Base-by-base conservation (phyloP, 2,797 vertebrate species). In the Australoheros facetus region DNA sequence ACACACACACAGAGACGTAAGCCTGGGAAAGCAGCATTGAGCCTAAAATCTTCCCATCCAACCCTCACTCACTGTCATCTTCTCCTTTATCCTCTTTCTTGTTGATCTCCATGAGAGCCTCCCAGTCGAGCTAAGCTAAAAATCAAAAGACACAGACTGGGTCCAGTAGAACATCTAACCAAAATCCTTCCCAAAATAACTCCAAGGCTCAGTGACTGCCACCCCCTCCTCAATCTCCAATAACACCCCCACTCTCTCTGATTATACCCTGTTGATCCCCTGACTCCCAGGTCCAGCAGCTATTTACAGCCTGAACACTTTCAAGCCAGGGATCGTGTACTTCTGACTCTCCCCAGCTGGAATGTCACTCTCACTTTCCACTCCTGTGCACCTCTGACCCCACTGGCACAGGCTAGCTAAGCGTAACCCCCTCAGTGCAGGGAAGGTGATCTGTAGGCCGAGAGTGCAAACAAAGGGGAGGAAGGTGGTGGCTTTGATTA, bases 11-110 rank as follows among this genome's bases (percentile, higher is more conserved):
- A 80, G 9, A 76, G 9, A 30, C 60, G 57, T 59, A 84, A 56
- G 48, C n/a, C 71, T 77, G 39, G 19, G 56, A 71, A 81, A 45
- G 56, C 70, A 70, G 84, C 85, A 78, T 21, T 11, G 42, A 74
- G 71, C 71, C 82, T 59, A 56, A 82, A 77, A 66, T 78, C 77
- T 77, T 73, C 53, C 56, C 45, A 32, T 64, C 58, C 32, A 77
- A 48, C 64, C 42, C 75, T 77, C 77, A 93, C 93, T 92, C 92
- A 93, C 92, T 83, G 86, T 80, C 71, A 75, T 85, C 77, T 75
- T 88, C 87, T 88, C 60, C 85, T 85, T 80, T 60, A 71, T 87
- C 75, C 81, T 87, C 73, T 72, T 81, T 89, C 56, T 71, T 45
- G 75, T 76, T 84, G 58, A 77, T 69, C 74, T 88, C 90, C 90